phyloP scores from a whole-genome alignment of 2,113 vertebrate genomes.

The Ardeotis arabs region DNA sequence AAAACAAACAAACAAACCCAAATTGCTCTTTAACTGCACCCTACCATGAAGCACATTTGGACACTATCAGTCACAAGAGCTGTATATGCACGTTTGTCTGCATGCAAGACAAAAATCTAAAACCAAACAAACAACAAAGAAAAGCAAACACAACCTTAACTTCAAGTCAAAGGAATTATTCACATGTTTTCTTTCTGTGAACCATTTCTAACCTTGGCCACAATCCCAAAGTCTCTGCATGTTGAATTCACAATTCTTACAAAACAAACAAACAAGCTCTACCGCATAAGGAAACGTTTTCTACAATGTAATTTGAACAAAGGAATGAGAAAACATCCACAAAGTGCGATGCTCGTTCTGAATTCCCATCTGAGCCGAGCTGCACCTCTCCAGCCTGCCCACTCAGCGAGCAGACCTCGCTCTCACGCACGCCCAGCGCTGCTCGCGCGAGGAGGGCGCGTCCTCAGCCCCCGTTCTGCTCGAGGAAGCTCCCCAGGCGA shows the following conservation, averaged over 20 bases:
- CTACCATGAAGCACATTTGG: not conserved
- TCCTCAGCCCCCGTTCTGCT: not conserved
- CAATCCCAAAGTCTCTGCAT: not conserved
- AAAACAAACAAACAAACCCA: not conserved
- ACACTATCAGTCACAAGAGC: not conserved
- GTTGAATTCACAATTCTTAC: not conserved
- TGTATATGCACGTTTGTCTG: not conserved
- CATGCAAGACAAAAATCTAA: not conserved
- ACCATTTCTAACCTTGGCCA: not conserved
- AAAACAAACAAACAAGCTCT: constrained; percentile 32
- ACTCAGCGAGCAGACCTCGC: fast-evolving
- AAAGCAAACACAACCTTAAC: not conserved
- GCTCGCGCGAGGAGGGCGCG: fast-evolving
- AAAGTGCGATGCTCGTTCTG: not conserved
- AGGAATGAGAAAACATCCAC: not conserved
- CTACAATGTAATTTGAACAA: not conserved
- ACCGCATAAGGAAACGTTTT: not conserved
- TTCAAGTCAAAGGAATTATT: not conserved
- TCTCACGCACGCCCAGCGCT: not conserved
- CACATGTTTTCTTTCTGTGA: not conserved
- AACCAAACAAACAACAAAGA: not conserved
- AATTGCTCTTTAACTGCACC: not conserved
- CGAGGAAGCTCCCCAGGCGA: fast-evolving
- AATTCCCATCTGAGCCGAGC: not conserved
- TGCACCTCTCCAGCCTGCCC: not conserved